phyloP scores from a whole-genome alignment of 1,140 invertebrate genomes.

The Orchesella cincta region DNA sequence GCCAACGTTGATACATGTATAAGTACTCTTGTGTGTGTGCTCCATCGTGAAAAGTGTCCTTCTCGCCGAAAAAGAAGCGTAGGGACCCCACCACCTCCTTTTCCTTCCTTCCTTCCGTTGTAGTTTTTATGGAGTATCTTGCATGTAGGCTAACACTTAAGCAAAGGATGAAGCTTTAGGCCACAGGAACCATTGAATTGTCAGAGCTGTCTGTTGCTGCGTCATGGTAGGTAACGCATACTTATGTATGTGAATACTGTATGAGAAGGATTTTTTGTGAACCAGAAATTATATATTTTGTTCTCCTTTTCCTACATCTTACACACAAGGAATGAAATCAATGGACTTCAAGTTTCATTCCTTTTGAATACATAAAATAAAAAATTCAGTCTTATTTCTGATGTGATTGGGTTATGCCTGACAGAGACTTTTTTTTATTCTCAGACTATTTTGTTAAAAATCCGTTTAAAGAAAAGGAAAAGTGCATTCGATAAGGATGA shows the following conservation, averaged over 20 bases:
- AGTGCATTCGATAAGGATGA: neutral
- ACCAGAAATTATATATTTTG: neutral
- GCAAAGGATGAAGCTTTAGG: no score
- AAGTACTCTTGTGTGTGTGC: no score
- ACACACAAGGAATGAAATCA: constrained; percentile 9
- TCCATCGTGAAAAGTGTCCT: no score
- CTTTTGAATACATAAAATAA: constrained; percentile 18
- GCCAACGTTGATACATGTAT: no score
- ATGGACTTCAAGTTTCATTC: constrained; percentile 24
- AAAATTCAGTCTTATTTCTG: neutral
- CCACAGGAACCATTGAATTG: neutral
- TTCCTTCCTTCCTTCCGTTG: neutral
- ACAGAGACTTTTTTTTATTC: neutral
- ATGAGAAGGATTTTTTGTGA: neutral
- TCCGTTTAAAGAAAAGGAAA: neutral
- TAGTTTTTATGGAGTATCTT: no score
- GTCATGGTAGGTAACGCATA: no score
- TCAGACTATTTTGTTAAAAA: neutral
- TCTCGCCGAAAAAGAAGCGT: neutral
- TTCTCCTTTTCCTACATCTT: neutral
- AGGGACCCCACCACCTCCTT: neutral
- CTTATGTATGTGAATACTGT: neutral
- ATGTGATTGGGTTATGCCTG: neutral
- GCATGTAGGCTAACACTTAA: no score
- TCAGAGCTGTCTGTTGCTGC: no score